These are phyloP conservation scores for Heterotis niloticus DNA, from an alignment of 2,113 vertebrate genomes.

Conservation along the genomic window DNA sequence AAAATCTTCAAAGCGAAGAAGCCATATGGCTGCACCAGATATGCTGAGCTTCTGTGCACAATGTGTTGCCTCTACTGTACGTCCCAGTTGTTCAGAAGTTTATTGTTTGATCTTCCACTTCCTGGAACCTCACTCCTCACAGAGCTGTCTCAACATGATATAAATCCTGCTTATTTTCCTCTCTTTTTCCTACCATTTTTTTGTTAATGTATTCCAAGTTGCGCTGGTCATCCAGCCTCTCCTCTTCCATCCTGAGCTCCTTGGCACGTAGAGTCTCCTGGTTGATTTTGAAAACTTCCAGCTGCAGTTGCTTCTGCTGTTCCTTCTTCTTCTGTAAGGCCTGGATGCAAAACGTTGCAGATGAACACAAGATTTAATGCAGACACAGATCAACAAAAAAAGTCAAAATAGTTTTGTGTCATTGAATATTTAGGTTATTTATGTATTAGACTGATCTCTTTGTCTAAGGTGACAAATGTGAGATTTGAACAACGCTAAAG, in stretches of 20 bases:
- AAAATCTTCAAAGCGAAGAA: too few relatives aligned
- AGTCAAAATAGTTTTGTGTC: too few relatives aligned
- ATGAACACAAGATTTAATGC: background rate
- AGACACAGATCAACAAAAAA: background rate
- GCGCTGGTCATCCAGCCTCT: slow-evolving; percentile 64
- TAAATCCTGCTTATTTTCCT: background rate
- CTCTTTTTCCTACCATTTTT: slow-evolving; percentile 65
- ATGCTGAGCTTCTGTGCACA: too few relatives aligned
- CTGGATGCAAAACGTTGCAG: slow-evolving; percentile 46
- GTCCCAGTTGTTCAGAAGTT: too few relatives aligned
- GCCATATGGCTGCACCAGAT: too few relatives aligned
- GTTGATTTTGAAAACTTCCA: slow-evolving; percentile 72
- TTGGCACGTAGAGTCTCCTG: slow-evolving; percentile 63
- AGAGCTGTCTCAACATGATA: background rate
- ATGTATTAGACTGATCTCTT: too few relatives aligned
- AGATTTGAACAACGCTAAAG: too few relatives aligned
- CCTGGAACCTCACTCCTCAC: background rate
- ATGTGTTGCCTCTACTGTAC: too few relatives aligned
- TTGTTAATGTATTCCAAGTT: slow-evolving; percentile 70
- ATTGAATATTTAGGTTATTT: too few relatives aligned
- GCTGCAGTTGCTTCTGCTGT: slow-evolving; percentile 66
- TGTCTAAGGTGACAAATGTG: too few relatives aligned
- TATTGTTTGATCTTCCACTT: too few relatives aligned
- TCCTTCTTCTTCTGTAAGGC: slow-evolving; percentile 62
- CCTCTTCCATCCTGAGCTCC: slow-evolving; percentile 64